A percentile compares a stretch with the other conserved stretches of the same genome.
Conservation (phyloP, 2,113 vertebrate species). For the Sclerurus mexicanus region DNA sequence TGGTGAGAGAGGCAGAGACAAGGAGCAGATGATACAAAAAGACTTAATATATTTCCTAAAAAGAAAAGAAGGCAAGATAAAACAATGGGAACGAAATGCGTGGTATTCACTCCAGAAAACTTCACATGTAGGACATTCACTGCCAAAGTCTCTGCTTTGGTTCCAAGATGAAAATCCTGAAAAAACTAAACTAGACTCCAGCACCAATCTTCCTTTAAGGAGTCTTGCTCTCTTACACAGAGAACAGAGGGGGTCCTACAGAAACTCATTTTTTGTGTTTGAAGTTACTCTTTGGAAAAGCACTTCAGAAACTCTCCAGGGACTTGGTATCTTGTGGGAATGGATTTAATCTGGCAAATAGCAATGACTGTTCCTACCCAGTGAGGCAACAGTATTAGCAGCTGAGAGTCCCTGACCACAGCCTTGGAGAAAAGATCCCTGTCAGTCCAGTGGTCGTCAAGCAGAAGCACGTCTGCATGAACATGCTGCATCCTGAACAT, state of each 20-base stretch:
- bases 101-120: neutral
- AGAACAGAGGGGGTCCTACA: neutral
- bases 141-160: neutral
- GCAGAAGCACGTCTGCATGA: neutral
- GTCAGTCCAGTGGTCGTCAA: neutral
- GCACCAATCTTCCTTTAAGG: neutral
- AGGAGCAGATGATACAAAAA: neutral
- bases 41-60: neutral
- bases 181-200: neutral
- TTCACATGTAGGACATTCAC: neutral
- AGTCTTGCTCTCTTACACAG: neutral
- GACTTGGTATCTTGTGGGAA: neutral
- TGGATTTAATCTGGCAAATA: neutral
- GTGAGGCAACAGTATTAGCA: neutral
- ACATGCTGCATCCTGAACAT: neutral
- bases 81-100: neutral
- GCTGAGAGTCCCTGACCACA: neutral
- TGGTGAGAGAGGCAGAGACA: rapidly evolving
- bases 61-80: neutral
- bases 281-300: neutral
- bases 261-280: neutral
- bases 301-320: neutral
- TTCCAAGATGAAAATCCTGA: neutral
- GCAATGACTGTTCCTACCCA: neutral
- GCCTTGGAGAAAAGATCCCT: neutral